A percentile compares a stretch with the other conserved stretches of the same genome.
Evolutionary conservation across 2,113 vertebrate species (phyloP).

Genomic region (Bubo scandiacus): DNA sequence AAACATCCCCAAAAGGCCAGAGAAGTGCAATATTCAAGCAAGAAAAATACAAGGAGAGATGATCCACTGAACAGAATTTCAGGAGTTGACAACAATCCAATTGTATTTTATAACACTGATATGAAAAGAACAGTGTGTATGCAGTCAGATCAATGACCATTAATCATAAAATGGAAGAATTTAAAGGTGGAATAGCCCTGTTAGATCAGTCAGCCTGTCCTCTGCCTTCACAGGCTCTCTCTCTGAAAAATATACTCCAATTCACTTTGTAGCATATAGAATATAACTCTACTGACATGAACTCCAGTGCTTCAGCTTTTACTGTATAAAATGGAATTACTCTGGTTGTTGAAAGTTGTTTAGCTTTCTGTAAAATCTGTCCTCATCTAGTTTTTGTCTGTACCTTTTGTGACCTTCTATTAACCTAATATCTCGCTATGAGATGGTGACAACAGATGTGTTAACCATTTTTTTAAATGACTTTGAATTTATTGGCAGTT

Average conservation of each 20-base stretch:
- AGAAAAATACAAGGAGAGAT: background rate
- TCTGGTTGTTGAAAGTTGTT: background rate
- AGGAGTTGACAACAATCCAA: background rate
- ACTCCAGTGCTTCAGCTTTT: background rate
- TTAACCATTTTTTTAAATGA: background rate
- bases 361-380: background rate
- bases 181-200: background rate
- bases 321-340: background rate
- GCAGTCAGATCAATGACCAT: background rate
- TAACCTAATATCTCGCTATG: background rate
- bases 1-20: background rate
- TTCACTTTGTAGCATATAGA: background rate
- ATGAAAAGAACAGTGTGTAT: background rate
- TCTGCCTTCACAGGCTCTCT: background rate
- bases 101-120: background rate
- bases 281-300: background rate
- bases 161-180: background rate
- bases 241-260: background rate
- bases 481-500: background rate
- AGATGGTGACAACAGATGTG: background rate
- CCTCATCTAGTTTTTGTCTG: background rate
- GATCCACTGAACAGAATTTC: background rate
- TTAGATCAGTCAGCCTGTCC: background rate
- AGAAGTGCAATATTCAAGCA: background rate
- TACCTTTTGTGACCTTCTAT: background rate